Evolutionary conservation across 2,797 vertebrate genomes (phyloP).

Genomic region (Pangasius krempfi): DNA sequence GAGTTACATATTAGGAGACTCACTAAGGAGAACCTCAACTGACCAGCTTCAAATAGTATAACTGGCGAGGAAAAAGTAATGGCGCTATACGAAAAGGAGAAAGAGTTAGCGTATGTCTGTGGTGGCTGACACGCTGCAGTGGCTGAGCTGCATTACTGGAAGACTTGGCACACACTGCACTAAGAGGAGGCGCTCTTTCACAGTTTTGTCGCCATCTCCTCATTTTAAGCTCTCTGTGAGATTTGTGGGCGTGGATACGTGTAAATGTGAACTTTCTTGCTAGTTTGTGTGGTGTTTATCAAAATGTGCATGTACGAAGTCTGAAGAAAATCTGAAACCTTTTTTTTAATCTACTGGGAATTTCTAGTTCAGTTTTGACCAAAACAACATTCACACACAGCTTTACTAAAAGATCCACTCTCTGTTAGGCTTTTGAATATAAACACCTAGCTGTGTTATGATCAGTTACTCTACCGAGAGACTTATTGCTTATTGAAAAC

Average conservation of each 20-base stretch:
- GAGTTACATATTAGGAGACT: too few relatives aligned
- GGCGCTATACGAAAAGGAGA: background rate
- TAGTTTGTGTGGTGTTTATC: background rate
- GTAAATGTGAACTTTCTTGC: background rate
- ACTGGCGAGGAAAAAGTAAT: background rate
- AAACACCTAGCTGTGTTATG: background rate
- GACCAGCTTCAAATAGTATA: background rate
- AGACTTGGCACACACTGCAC: background rate
- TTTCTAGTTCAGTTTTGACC: background rate
- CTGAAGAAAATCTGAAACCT: too few relatives aligned
- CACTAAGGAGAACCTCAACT: background rate
- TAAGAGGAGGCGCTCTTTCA: background rate
- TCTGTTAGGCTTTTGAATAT: background rate
- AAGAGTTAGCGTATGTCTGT: background rate
- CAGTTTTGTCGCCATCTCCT: background rate
- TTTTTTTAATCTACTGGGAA: background rate
- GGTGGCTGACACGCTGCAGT: background rate
- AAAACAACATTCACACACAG: background rate
- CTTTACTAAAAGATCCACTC: background rate
- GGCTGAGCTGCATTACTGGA: background rate
- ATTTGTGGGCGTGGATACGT: background rate
- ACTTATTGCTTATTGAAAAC: background rate
- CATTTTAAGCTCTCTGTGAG: background rate
- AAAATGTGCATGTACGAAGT: background rate
- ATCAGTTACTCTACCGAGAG: background rate